These are phyloP conservation scores for Centroberyx gerrardi DNA, from an alignment of 2,797 vertebrate species.

Conservation along the genomic window DNA sequence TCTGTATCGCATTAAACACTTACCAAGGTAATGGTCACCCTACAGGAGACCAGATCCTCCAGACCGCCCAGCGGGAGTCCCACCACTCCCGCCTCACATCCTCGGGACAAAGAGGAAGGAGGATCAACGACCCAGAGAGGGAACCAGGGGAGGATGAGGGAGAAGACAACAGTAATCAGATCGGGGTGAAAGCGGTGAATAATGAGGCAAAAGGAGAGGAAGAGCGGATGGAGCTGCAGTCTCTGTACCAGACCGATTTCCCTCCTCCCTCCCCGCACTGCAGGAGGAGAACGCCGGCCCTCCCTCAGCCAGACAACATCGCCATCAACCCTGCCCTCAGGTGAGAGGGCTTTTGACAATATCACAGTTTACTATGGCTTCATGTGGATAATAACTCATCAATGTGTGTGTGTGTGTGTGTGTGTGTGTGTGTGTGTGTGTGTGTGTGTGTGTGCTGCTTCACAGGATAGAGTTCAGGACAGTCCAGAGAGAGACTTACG, in stretches of 20 bases:
- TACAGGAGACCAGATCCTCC: slow-evolving; percentile 68
- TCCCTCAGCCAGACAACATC: slow-evolving; percentile 85
- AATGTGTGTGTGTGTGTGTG: not conserved
- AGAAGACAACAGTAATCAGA: slow-evolving; percentile 4
- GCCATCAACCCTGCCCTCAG: slow-evolving; percentile 84
- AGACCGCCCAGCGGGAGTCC: slow-evolving; percentile 71
- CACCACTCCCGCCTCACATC: slow-evolving; percentile 50
- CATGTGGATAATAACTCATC: not conserved
- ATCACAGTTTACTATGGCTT: not conserved
- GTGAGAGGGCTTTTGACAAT: slow-evolving; percentile 54
- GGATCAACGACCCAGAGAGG: slow-evolving; percentile 31
- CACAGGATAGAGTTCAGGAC: slow-evolving; percentile 82
- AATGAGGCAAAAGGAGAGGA: slow-evolving; percentile 9
- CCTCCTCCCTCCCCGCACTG: slow-evolving; percentile 53
- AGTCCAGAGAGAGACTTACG: slow-evolving; percentile 78
- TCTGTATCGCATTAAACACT: not conserved
- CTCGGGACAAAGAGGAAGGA: slow-evolving; percentile 55
- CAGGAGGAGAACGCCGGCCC: slow-evolving; percentile 68
- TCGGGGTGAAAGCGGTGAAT: not conserved
- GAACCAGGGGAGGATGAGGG: slow-evolving; percentile 18
- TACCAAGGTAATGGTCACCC: slow-evolving; percentile 12
- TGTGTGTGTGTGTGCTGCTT: slow-evolving; percentile 24
- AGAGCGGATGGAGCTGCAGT: slow-evolving; percentile 50
- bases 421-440: not conserved
- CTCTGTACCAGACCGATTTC: slow-evolving; percentile 85